These are phyloP conservation scores for Sympetrum striolatum DNA, from an alignment of 2,888 invertebrate species.

Conservation along the genomic window DNA sequence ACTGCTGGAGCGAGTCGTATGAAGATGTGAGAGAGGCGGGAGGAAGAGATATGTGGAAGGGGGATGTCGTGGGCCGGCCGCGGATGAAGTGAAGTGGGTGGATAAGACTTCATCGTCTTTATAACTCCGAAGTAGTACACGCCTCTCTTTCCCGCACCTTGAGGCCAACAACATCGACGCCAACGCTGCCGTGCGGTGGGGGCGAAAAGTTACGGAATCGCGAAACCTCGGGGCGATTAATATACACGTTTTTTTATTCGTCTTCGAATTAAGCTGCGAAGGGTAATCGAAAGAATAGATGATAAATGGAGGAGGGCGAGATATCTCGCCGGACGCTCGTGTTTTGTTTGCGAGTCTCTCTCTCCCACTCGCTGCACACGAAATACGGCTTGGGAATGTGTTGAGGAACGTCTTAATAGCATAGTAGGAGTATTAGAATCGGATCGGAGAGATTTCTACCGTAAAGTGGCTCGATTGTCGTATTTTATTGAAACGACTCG, in stretches of 20 bases:
- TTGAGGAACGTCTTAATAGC: not conserved
- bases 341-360: not conserved
- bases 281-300: not conserved
- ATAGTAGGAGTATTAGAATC: not conserved
- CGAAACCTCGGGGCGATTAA: not conserved
- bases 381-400: not conserved
- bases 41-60: not conserved
- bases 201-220: not conserved
- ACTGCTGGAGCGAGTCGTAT: not conserved
- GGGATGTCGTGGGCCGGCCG: not conserved
- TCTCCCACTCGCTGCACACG: not conserved
- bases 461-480: too few relatives aligned
- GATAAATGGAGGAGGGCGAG: not conserved
- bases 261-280: not conserved
- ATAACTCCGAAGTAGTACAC: not conserved
- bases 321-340: not conserved
- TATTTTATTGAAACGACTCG: too few relatives aligned
- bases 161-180: conserved; percentile 12
- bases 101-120: conserved; percentile 40
- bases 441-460: too few relatives aligned
- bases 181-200: not conserved
- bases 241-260: not conserved
- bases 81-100: conserved; percentile 11
- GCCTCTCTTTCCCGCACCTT: not conserved
- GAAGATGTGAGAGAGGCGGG: conserved; percentile 3